A percentile compares a stretch with the other conserved stretches of the same genome.
Evolutionary conservation across 53 echinoderm and acorn worm species (phyloP).

Genomic region (Mesocentrotus franciscanus): DNA sequence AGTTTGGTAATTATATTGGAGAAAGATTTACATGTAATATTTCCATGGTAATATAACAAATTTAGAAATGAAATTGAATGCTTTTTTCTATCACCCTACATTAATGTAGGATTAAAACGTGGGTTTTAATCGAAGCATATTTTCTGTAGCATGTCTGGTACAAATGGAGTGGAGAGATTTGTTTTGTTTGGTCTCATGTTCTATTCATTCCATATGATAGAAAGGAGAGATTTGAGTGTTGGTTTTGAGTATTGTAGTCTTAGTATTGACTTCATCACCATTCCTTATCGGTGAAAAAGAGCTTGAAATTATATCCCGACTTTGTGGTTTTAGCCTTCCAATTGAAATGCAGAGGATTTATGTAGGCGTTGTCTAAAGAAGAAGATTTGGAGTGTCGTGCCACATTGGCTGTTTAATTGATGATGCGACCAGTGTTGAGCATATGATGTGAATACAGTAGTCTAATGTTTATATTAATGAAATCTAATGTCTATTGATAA

Average conservation of each 20-base stretch:
- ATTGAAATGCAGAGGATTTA: constrained; percentile 15
- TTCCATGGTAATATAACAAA: constrained; percentile 2
- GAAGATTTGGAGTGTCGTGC: neutral
- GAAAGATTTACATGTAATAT: neutral
- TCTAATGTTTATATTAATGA: constrained; percentile 33
- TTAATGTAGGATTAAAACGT: neutral
- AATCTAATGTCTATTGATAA: constrained; percentile 27
- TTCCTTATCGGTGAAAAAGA: constrained; percentile 18
- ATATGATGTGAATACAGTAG: constrained; percentile 4
- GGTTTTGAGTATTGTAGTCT: neutral
- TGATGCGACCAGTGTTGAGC: neutral
- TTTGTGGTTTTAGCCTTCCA: neutral
- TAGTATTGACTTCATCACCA: constrained; percentile 46
- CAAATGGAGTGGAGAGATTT: neutral
- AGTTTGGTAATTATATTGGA: neutral
- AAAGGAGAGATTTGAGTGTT: constrained; percentile 31
- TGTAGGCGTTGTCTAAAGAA: constrained; percentile 1
- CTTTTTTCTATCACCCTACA: neutral
- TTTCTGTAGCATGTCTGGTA: neutral
- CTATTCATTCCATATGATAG: constrained; percentile 44
- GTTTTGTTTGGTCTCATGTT: constrained; percentile 16
- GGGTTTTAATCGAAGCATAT: neutral
- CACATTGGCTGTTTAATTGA: neutral
- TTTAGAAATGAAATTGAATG: neutral
- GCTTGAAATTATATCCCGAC: neutral